Conservation (phyloP, 2,797 vertebrate genomes). For the Bradypodion ventrale region DNA sequence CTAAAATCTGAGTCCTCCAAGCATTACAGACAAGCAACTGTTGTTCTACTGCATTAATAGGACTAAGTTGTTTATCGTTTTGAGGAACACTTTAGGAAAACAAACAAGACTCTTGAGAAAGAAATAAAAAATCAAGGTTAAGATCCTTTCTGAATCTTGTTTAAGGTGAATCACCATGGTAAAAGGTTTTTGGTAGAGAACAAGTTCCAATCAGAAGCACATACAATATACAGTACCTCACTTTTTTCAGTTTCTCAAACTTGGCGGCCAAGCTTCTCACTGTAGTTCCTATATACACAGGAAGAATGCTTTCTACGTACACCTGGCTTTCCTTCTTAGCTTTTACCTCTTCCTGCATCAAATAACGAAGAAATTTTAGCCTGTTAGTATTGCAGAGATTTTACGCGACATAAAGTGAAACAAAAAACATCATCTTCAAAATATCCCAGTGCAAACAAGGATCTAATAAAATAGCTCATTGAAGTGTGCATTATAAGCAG, state of each 20-base stretch:
- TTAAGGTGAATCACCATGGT: not conserved
- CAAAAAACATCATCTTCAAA: not conserved
- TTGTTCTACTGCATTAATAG: not conserved
- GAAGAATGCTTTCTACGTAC: slow-evolving; percentile 65
- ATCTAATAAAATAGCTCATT: not conserved
- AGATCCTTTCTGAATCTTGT: not conserved
- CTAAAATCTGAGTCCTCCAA: not conserved
- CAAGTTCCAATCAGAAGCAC: not conserved
- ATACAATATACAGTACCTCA: slow-evolving; percentile 65
- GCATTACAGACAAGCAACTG: not conserved
- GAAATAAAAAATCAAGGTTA: not conserved
- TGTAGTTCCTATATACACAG: slow-evolving; percentile 62
- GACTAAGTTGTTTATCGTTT: slow-evolving; percentile 5
- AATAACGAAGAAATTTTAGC: not conserved
- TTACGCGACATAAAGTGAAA: not conserved
- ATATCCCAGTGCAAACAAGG: not conserved
- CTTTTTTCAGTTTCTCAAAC: slow-evolving; percentile 69
- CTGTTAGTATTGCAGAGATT: not conserved
- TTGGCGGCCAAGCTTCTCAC: slow-evolving; percentile 70
- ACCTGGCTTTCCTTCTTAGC: slow-evolving; percentile 60
- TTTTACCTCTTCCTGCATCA: slow-evolving; percentile 72
- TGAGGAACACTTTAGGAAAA: slow-evolving; percentile 22
- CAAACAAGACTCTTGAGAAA: not conserved
- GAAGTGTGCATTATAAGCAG: not conserved
- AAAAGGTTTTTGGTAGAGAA: not conserved